Evolutionary conservation across 2,113 vertebrate species (phyloP).

Genomic region (Thamnophis sirtalis): DNA sequence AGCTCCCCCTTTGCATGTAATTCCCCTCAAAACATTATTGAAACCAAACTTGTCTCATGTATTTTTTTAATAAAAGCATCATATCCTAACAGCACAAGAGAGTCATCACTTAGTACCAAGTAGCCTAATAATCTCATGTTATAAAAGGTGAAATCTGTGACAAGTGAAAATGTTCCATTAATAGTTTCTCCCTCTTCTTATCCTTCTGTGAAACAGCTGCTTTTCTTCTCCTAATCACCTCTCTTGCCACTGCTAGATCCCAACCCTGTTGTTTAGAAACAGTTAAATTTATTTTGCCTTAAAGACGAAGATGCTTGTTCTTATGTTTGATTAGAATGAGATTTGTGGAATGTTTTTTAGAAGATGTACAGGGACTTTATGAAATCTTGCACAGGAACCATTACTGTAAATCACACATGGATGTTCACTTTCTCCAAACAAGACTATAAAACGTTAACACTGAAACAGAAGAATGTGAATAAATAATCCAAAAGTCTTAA

Average conservation of each 20-base stretch:
- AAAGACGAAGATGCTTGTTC: neutral
- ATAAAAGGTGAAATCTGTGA: neutral
- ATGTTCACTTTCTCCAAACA: constrained; percentile 8
- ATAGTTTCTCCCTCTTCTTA: neutral
- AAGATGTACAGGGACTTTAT: neutral
- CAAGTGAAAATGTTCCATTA: neutral
- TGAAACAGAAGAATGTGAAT: neutral
- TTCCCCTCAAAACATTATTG: neutral
- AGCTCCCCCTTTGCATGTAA: neutral
- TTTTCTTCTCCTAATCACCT: neutral
- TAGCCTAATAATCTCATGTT: neutral
- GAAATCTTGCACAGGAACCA: constrained; percentile 46
- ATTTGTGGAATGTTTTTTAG: neutral
- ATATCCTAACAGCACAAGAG: neutral
- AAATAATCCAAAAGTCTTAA: neutral
- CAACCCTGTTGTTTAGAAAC: neutral
- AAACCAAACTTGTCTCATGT: neutral
- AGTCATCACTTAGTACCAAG: neutral
- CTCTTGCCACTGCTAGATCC: neutral
- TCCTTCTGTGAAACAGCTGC: neutral
- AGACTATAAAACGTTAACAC: neutral
- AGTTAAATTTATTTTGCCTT: neutral
- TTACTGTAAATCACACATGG: constrained; percentile 22
- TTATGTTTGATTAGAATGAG: constrained; percentile 12
- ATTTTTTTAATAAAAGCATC: neutral